A percentile compares a stretch with the other conserved stretches of the same genome.
Conservation (phyloP, 2,888 invertebrate species). For the Strigamia transsilvanica region DNA sequence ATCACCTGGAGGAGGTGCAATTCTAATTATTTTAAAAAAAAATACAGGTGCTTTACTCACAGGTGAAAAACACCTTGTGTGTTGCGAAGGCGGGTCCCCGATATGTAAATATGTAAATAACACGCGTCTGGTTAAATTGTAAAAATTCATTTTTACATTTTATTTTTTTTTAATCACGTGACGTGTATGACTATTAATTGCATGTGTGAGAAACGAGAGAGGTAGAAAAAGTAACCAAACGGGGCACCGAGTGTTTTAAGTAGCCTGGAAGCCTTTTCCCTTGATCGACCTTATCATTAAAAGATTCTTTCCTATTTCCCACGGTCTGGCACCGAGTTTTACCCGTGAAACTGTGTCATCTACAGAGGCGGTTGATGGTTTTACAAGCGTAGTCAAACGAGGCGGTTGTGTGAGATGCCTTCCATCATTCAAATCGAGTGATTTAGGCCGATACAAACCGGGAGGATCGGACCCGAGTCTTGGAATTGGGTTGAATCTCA, state of each 20-base stretch:
- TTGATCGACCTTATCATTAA: conserved; percentile 27
- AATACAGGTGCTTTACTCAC: background rate
- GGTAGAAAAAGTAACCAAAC: conserved; percentile 6
- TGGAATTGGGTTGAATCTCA: background rate
- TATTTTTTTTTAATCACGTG: background rate
- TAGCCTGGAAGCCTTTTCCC: conserved; percentile 31
- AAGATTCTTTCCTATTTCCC: conserved; percentile 38
- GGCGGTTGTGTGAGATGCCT: background rate
- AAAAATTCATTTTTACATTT: background rate
- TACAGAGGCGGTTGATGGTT: background rate
- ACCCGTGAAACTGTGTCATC: conserved; percentile 12
- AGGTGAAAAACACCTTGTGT: background rate
- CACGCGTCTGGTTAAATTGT: background rate
- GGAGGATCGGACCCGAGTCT: background rate
- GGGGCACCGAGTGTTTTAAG: conserved; percentile 10
- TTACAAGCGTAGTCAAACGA: background rate
- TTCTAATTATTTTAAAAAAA: background rate
- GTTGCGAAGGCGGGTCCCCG: background rate
- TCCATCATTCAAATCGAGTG: background rate
- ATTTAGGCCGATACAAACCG: background rate
- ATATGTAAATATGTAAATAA: background rate
- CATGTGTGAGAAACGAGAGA: background rate
- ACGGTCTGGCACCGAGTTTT: conserved; percentile 24
- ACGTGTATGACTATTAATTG: background rate
- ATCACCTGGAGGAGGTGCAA: background rate